phyloP scores from a whole-genome alignment of 2,113 vertebrate genomes.

The Tor tambroides region DNA sequence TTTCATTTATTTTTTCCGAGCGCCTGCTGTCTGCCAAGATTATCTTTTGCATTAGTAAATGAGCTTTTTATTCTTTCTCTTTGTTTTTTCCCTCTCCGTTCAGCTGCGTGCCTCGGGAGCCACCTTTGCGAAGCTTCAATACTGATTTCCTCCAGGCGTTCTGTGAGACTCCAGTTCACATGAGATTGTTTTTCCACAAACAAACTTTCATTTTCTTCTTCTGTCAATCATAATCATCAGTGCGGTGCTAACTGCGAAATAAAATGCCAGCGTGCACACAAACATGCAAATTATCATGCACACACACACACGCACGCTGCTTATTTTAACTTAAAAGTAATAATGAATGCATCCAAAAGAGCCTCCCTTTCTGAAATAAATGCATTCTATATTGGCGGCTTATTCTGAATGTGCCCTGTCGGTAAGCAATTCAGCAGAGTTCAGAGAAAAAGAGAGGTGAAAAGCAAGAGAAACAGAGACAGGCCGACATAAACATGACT shows the following conservation, averaged over 20 bases:
- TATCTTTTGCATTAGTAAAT: slow-evolving; percentile 65
- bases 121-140: slow-evolving; percentile 26
- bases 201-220: slow-evolving; percentile 57
- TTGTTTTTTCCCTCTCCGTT: slow-evolving; percentile 34
- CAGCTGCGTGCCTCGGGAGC: slow-evolving; percentile 3
- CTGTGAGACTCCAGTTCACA: slow-evolving; percentile 33
- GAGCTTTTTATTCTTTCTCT: slow-evolving; percentile 58
- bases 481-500: background rate
- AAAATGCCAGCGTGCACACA: slow-evolving; percentile 21
- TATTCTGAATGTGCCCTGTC: background rate
- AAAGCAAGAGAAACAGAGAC: background rate
- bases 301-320: background rate
- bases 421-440: slow-evolving; percentile 28
- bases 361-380: background rate
- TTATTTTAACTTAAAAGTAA: slow-evolving; percentile 23
- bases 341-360: slow-evolving; percentile 37
- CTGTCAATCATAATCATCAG: slow-evolving; percentile 60
- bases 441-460: background rate
- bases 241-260: slow-evolving; percentile 42
- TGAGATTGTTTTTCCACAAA: slow-evolving; percentile 46
- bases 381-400: background rate
- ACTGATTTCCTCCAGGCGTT: slow-evolving; percentile 29
- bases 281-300: slow-evolving; percentile 22
- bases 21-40: slow-evolving; percentile 55
- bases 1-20: slow-evolving; percentile 61